Evolutionary conservation across 1,140 invertebrate genomes (phyloP), one percentile per base, ranked within the genome.

Genomic region (Rhagoletis pomonella): DNA sequence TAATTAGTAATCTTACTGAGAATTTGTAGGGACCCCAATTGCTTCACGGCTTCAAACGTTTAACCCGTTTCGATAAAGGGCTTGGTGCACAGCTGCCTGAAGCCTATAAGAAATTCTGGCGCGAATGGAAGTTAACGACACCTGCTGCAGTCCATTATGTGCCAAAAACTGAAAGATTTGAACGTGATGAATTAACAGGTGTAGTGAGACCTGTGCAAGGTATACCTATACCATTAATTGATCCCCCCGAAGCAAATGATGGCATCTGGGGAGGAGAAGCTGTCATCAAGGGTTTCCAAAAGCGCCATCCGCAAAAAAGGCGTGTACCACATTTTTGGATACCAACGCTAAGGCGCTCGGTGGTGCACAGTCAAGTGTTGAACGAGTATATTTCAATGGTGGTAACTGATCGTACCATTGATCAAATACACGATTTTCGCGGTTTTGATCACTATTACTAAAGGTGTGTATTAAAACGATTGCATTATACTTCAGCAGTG

Each of bases 261-360:
- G 98, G 98, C 42, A 94, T 99, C 85, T 99, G 98, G 98, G 99
- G 98, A 89, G 99, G 99, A 7, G 99, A 99, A 94, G 97, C 96
- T n/a, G 94, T 99, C 1, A 94, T 99, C 44, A 96, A 97, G 94
- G 98, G 98, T 59, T 98, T 97, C 90, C 94, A 95, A 90, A 97
- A 97, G 92, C 95, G 95, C 86, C 89, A 94, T 67, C 93, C 90
- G n/a, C 93, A 91, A 6, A 93, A 93, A 86, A 94, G 95, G 88
- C 94, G 96, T 88, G 95, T 96, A 1, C 96, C 97, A 0, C 96
- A 96, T 89, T 97, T 98, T 92, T 99, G 98, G 97, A 95, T 97
- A 12, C 99, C 99, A 2, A 92, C 93, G 2, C 90, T 99, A 0
- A 94, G 95, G 42, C 95, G 96, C 88, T 95, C 96, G 29, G 96